These are phyloP conservation scores for Mirounga angustirostris DNA, from an alignment of 2,113 vertebrate species.

Conservation along the genomic window DNA sequence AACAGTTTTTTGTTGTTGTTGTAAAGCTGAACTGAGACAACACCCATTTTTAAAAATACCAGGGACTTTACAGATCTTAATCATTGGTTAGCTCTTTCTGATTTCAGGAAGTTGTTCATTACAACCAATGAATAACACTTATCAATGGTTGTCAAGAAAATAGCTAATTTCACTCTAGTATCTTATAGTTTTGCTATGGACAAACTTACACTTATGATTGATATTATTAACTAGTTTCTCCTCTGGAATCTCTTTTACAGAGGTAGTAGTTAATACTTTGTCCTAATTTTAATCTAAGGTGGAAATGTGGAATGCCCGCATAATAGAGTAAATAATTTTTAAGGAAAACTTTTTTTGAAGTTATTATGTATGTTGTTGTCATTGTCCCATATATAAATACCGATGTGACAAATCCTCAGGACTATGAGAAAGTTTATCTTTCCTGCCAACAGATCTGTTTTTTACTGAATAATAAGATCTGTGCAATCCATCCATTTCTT, in stretches of 20 bases:
- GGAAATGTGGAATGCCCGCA: not conserved
- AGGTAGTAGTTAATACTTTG: not conserved
- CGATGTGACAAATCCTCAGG: not conserved
- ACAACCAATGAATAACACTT: not conserved
- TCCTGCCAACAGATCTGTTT: not conserved
- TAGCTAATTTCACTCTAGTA: not conserved
- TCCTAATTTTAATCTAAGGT: conserved; percentile 30
- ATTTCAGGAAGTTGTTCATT: not conserved
- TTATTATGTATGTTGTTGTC: not conserved
- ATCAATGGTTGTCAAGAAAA: not conserved
- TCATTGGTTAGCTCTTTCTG: not conserved
- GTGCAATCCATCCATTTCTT: not conserved
- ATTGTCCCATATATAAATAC: not conserved
- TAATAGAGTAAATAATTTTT: not conserved
- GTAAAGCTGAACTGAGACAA: conserved; percentile 6
- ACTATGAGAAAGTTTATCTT: not conserved
- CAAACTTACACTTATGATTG: not conserved
- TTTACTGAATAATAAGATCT: conserved; percentile 6
- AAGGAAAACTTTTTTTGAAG: not conserved
- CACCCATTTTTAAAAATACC: not conserved
- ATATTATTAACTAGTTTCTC: not conserved
- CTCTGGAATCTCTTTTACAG: not conserved
- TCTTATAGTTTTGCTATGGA: not conserved
- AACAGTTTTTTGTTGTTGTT: not conserved
- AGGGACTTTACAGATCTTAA: not conserved